Evolutionary conservation across 2,113 vertebrate genomes (phyloP).

Genomic region (Sphyrna mokarran): DNA sequence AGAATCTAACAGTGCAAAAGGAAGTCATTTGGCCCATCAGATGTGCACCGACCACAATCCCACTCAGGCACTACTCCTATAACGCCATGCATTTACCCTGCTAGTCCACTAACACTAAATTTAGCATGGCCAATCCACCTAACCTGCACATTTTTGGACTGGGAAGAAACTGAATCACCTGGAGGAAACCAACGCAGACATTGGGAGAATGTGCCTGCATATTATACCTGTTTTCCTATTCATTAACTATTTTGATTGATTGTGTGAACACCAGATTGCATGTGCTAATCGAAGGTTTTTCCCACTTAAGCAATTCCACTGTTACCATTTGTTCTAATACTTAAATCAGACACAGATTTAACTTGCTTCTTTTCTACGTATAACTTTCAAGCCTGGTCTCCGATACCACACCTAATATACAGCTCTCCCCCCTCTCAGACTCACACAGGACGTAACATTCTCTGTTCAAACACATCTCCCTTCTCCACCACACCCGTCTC

Average conservation of each 20-base stretch:
- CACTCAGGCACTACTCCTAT: too few species aligned
- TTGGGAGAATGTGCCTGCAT: too few species aligned
- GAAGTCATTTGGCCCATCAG: too few species aligned
- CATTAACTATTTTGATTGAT: not conserved
- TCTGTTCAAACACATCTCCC: not conserved
- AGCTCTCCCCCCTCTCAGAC: not conserved
- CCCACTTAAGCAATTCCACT: not conserved
- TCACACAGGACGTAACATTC: not conserved
- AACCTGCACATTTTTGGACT: too few species aligned
- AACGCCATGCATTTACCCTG: too few species aligned
- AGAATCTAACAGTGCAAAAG: too few species aligned
- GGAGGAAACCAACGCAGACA: too few species aligned
- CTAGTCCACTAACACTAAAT: too few species aligned
- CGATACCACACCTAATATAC: not conserved
- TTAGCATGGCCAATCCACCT: too few species aligned
- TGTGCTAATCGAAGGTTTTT: not conserved
- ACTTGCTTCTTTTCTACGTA: not conserved
- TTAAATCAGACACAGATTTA: not conserved
- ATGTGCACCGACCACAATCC: too few species aligned
- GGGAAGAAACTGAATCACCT: too few species aligned
- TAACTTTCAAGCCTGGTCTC: not conserved
- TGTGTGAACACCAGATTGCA: not conserved
- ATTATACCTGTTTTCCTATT: not conserved
- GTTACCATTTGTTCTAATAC: not conserved
- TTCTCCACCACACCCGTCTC: not conserved